Conservation (phyloP, 2,113 vertebrate species). For the Sturnira hondurensis region DNA sequence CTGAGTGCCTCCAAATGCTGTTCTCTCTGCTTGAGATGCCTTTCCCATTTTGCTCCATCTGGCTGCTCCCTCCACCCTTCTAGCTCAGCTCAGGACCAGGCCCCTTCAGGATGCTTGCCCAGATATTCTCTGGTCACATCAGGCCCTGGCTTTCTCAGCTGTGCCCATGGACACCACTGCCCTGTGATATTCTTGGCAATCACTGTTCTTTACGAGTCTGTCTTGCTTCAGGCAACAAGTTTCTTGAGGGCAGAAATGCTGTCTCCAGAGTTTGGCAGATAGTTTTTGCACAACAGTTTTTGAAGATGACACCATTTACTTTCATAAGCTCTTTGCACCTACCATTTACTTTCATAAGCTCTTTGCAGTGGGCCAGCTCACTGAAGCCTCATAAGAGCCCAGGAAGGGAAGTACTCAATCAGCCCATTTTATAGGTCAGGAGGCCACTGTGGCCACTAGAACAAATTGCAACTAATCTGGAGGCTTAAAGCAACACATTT, state of each 20-base stretch:
- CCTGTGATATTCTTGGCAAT: accelerated
- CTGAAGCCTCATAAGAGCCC: not conserved
- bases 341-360: not conserved
- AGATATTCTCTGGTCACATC: not conserved
- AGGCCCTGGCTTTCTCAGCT: accelerated
- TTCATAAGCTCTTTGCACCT: not conserved
- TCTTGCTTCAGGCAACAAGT: not conserved
- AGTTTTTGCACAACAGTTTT: not conserved
- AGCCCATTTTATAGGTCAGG: not conserved
- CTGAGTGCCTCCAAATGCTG: accelerated
- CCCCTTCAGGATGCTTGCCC: not conserved
- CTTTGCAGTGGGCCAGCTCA: not conserved
- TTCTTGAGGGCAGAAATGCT: not conserved
- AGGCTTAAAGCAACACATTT: not conserved
- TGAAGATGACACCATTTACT: not conserved
- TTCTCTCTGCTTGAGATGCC: not conserved
- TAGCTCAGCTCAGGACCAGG: not conserved
- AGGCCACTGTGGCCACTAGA: not conserved
- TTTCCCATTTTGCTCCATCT: not conserved
- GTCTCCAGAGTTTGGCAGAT: not conserved
- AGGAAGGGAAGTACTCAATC: accelerated
- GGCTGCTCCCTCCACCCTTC: not conserved
- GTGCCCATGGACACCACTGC: too few species aligned
- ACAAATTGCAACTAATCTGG: not conserved
- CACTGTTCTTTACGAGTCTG: not conserved